Evolutionary conservation across 2,113 vertebrate species (phyloP).

Genomic region (Pelodiscus sinensis): DNA sequence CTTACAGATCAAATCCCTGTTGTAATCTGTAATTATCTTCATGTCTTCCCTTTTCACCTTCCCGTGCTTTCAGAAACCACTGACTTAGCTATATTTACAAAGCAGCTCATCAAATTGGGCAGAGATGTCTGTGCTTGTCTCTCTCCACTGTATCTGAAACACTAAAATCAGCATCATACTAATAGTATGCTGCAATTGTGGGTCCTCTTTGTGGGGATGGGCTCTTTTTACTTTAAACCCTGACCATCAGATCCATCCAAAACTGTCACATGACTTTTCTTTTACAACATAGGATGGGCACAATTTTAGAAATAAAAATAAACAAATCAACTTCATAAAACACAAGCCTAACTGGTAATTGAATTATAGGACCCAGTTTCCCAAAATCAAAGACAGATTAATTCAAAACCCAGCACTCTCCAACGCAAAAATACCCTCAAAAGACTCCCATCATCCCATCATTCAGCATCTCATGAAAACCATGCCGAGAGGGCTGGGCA

Average conservation of each 20-base stretch:
- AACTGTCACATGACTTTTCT: background rate
- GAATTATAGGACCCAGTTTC: background rate
- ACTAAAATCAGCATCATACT: background rate
- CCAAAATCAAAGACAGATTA: background rate
- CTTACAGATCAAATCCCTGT: background rate
- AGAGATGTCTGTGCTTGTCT: background rate
- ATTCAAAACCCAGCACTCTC: background rate
- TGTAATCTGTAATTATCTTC: background rate
- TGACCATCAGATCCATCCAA: background rate
- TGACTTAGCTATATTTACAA: background rate
- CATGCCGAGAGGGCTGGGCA: background rate
- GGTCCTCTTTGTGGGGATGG: fast-evolving
- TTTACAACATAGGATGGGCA: background rate
- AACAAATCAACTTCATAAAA: background rate
- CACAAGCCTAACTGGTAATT: background rate
- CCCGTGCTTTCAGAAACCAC: background rate
- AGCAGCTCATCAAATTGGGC: background rate
- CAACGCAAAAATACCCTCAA: background rate
- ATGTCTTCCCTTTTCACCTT: background rate
- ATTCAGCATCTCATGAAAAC: background rate
- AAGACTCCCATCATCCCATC: background rate
- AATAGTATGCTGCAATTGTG: background rate
- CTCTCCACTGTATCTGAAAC: background rate
- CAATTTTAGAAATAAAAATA: background rate
- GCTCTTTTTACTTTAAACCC: background rate